Evolutionary conservation across 2,113 vertebrate genomes (phyloP).

Genomic region (Prochilodus magdalenae): DNA sequence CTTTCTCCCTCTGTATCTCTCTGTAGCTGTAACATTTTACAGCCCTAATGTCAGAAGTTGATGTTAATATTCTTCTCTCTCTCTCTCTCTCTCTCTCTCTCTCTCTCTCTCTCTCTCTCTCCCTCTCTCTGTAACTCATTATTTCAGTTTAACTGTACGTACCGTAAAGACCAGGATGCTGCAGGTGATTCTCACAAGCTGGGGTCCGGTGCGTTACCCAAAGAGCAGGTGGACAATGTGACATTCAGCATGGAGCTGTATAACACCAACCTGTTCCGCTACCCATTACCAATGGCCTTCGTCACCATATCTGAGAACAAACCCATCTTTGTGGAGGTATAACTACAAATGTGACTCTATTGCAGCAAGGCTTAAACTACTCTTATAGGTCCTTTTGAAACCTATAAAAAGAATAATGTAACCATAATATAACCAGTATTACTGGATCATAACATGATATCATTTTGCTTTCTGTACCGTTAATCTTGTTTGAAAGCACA

Average conservation of each 20-base stretch:
- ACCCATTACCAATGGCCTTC: slow-evolving; percentile 78
- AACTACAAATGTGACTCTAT: background rate
- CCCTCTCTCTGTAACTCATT: slow-evolving; percentile 29
- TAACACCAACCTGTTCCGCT: slow-evolving; percentile 74
- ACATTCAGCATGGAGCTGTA: slow-evolving; percentile 90
- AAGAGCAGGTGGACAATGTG: slow-evolving; percentile 68
- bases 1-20: background rate
- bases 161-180: slow-evolving; percentile 59
- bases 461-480: too few relatives aligned
- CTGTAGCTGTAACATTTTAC: background rate
- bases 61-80: slow-evolving; percentile 37
- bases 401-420: too few relatives aligned
- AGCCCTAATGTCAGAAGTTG: background rate
- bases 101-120: slow-evolving; percentile 55
- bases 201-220: slow-evolving; percentile 15
- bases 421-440: too few relatives aligned
- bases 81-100: slow-evolving; percentile 53
- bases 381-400: too few relatives aligned
- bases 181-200: slow-evolving; percentile 20
- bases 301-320: slow-evolving; percentile 82
- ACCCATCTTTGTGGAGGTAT: slow-evolving; percentile 90
- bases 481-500: too few relatives aligned
- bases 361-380: background rate
- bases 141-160: slow-evolving; percentile 92
- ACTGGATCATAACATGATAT: too few relatives aligned